These are phyloP conservation scores for Nanger granti DNA, from an alignment of 2,113 vertebrate genomes.

Conservation along the genomic window DNA sequence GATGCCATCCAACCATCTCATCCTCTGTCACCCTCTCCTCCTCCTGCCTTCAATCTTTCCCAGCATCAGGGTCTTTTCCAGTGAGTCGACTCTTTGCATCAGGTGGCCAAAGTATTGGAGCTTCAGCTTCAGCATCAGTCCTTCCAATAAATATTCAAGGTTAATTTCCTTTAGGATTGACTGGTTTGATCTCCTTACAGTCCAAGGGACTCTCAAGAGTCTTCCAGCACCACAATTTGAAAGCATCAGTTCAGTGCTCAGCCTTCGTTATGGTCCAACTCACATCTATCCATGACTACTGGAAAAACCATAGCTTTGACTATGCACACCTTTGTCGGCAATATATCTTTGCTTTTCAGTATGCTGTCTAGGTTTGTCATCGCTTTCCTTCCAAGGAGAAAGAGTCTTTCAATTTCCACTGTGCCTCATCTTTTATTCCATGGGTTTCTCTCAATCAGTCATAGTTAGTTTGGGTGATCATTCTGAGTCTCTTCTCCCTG, in stretches of 20 bases:
- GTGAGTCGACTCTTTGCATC: not conserved
- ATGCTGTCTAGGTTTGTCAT: not conserved
- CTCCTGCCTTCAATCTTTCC: not conserved
- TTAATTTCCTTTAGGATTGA: not conserved
- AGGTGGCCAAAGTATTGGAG: not conserved
- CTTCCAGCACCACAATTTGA: not conserved
- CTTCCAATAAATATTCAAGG: not conserved
- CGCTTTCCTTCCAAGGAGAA: not conserved
- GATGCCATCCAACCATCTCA: not conserved
- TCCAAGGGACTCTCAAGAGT: not conserved
- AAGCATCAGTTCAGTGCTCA: not conserved
- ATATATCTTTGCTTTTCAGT: not conserved
- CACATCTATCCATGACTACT: not conserved
- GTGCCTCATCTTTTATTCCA: not conserved
- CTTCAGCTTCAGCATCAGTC: not conserved
- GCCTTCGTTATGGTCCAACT: not conserved
- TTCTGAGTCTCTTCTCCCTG: not conserved
- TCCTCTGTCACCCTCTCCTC: not conserved
- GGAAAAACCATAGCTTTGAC: not conserved
- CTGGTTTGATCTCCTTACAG: not conserved
- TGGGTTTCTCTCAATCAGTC: not conserved
- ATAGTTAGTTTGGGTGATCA: not conserved
- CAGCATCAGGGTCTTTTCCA: not conserved
- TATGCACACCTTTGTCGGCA: not conserved
- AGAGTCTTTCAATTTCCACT: not conserved